Evolutionary conservation across 1,140 invertebrate genomes (phyloP), one percentile per base, ranked within the genome.

Genomic region (Drosophila eugracilis): DNA sequence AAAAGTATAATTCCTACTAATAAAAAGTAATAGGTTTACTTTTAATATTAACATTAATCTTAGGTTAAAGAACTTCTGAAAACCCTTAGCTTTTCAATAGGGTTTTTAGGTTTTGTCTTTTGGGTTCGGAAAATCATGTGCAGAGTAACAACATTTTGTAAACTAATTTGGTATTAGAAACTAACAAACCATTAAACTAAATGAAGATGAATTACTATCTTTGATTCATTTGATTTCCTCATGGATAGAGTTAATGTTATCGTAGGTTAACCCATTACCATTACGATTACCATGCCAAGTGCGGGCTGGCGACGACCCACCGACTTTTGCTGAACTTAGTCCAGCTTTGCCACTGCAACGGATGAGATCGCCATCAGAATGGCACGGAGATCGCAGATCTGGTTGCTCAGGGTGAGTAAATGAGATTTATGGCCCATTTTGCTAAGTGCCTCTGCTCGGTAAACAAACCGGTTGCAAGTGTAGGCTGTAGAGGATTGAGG

Each of bases 391-490:
- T 45, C 42, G 22, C 42, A 5, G n/a, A 45, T 45, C 42, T 28
- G 42, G 24, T 28, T 47, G 24, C 24, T 47, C 24, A 10, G 24
- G 44, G 44, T 47, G 24, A 47, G 44, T 47, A 17, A 47, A 28
- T 28, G 24, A 17, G 24, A 47, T 45, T 45, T 26, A 47, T 45
- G 44, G 44, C 24, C 44, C 44, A 47, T 28, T 28, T 45, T 15
- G 24, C n/a, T 28, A 26, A 26, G n/a, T 44, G n/a, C 1, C 1
- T 24, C 22, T 14, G n/a, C 15, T 4, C 1, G 42, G 42, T 22
- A 26, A 45, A 26, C 42, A 45, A 47, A 47, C 44, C 44, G 44
- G 44, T 28, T 47, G 44, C 22, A 17, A 17, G 9, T 5, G n/a
- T n/a, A n/a, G 7, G 17, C n/a, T 5, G 1, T 2, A 10, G n/a